A percentile compares a stretch with the other conserved stretches of the same genome.
Evolutionary conservation across 1,140 invertebrate genomes (phyloP).

Genomic region (Hermetia illucens): DNA sequence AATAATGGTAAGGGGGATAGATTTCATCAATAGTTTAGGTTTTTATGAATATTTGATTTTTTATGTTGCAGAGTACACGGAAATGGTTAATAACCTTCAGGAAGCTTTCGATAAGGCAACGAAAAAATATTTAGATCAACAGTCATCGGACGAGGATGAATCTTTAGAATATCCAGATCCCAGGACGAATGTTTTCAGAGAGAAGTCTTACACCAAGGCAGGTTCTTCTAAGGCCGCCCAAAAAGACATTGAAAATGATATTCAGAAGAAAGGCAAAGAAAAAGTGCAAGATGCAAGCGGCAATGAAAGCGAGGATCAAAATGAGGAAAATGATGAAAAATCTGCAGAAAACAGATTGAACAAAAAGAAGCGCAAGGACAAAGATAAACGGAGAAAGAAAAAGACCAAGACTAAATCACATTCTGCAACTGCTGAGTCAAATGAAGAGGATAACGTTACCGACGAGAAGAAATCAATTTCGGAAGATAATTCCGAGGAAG

Average conservation of each 20-base stretch:
- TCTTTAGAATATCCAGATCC: conserved; percentile 45
- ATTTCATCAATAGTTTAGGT: too few relatives aligned
- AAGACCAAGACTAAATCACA: conserved; percentile 31
- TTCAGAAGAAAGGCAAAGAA: conserved; percentile 6
- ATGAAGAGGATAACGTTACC: conserved; percentile 8
- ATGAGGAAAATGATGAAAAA: conserved; percentile 3
- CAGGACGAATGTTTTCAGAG: conserved; percentile 31
- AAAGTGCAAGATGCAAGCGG: conserved; percentile 4
- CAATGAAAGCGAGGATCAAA: conserved; percentile 5
- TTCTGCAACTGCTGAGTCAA: conserved; percentile 12
- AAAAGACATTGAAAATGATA: conserved; percentile 6
- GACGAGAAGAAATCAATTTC: background rate
- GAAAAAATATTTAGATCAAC: conserved; percentile 63
- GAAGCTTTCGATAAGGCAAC: conserved; percentile 63
- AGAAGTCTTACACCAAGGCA: conserved; percentile 28
- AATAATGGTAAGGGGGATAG: conserved; percentile 79
- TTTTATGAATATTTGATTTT: background rate
- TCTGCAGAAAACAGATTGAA: conserved; percentile 11
- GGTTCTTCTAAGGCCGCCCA: background rate
- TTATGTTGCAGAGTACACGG: conserved; percentile 57
- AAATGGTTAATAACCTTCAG: conserved; percentile 71
- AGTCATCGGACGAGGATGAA: conserved; percentile 59
- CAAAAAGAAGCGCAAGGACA: conserved; percentile 26
- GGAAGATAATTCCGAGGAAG: background rate
- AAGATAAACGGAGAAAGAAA: conserved; percentile 29